A percentile compares a stretch with the other conserved stretches of the same genome.
These are phyloP conservation scores for Eulithis prunata DNA, from an alignment of 2,888 invertebrate species.

Conservation along the genomic window DNA sequence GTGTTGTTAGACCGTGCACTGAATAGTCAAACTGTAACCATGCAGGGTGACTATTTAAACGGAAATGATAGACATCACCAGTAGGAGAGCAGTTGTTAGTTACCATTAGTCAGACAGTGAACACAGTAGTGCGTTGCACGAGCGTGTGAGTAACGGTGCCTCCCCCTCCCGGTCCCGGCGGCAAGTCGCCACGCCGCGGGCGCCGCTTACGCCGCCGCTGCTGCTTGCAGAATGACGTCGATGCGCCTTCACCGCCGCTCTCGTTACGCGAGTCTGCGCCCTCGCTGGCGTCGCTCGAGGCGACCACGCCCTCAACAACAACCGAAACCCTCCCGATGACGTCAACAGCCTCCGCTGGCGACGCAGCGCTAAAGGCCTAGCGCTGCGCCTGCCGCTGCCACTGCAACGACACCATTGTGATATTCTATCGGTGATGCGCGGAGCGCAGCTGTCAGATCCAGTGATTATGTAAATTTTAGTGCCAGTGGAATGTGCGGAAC, in stretches of 20 bases:
- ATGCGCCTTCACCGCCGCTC: slow-evolving; percentile 76
- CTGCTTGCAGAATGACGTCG: slow-evolving; percentile 83
- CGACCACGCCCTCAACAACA: slow-evolving; percentile 40
- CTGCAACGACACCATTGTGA: slow-evolving; percentile 31
- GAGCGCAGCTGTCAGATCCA: slow-evolving; percentile 19
- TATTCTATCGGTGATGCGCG: slow-evolving; percentile 38
- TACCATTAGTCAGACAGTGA: slow-evolving; percentile 41
- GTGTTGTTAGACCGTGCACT: too few species aligned
- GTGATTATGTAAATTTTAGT: slow-evolving; percentile 9
- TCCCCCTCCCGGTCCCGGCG: slow-evolving; percentile 42
- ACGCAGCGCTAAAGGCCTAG: slow-evolving; percentile 37
- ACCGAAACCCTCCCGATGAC: slow-evolving; percentile 34
- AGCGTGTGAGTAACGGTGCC: slow-evolving; percentile 78
- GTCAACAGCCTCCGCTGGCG: slow-evolving; percentile 46
- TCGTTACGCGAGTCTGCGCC: slow-evolving; percentile 66
- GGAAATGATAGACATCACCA: too few species aligned
- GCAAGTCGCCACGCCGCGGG: slow-evolving; percentile 22
- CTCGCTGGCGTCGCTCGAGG: slow-evolving; percentile 60
- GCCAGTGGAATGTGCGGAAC: slow-evolving; percentile 13
- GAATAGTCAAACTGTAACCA: too few species aligned
- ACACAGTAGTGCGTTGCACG: slow-evolving; percentile 33
- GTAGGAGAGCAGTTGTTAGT: not conserved
- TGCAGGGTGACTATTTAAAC: too few species aligned
- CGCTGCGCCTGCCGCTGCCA: slow-evolving; percentile 39
- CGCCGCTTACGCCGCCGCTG: slow-evolving; percentile 55